Conservation (phyloP, 2,888 invertebrate genomes). For the Pterostichus madidus region DNA sequence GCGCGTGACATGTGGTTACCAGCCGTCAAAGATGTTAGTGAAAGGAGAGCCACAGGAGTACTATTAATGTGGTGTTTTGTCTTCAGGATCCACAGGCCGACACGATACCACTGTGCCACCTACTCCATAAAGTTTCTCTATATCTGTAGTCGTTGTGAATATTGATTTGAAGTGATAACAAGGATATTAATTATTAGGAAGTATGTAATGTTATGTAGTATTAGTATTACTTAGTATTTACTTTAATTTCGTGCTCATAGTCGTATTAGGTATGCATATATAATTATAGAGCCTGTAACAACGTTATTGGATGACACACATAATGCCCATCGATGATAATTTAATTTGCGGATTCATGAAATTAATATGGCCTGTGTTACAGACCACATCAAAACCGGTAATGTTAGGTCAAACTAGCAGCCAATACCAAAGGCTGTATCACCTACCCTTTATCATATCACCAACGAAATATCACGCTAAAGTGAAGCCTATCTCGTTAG, state of each 20-base stretch:
- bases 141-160: background rate
- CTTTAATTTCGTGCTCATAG: conserved; percentile 10
- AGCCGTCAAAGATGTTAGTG: too few species aligned
- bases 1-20: too few species aligned
- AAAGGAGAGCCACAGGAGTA: too few species aligned
- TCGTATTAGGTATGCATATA: conserved; percentile 23
- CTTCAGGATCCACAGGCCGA: too few species aligned
- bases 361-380: conserved; percentile 43
- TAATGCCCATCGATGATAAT: conserved; percentile 54
- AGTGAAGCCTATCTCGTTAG: conserved; percentile 11
- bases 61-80: too few species aligned
- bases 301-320: conserved; percentile 52
- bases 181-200: background rate
- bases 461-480: conserved; percentile 21
- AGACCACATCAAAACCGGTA: conserved; percentile 49
- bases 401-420: conserved; percentile 47
- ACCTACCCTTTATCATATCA: conserved; percentile 36
- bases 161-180: background rate
- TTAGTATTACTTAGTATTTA: conserved; percentile 11
- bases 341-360: conserved; percentile 55
- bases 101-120: too few species aligned
- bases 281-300: conserved; percentile 15
- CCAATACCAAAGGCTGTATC: conserved; percentile 24
- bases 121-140: too few species aligned
- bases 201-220: background rate